Evolutionary conservation across 2,797 vertebrate species (phyloP).

Genomic region (Percopsis omiscomaycus): DNA sequence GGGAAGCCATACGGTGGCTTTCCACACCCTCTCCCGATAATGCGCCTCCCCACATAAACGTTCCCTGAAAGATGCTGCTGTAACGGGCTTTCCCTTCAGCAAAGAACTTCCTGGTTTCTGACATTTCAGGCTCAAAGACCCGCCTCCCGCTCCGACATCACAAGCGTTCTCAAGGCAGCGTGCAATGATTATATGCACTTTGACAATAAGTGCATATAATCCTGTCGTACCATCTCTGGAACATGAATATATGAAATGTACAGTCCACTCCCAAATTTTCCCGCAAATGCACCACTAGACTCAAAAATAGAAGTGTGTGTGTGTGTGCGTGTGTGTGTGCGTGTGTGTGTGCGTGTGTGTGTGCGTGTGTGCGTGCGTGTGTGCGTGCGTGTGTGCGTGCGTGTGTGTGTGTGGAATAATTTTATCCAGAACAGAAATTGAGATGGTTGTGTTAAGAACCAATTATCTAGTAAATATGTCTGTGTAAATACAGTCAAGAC

Average conservation of each 20-base stretch:
- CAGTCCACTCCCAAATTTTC: slow-evolving; percentile 12
- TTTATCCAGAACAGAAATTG: slow-evolving; percentile 37
- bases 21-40: slow-evolving; percentile 3
- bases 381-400: too few relatives aligned
- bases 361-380: too few relatives aligned
- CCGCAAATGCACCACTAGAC: slow-evolving; percentile 48
- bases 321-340: too few relatives aligned
- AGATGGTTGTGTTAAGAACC: slow-evolving; percentile 33
- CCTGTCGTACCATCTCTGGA: slow-evolving; percentile 13
- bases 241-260: slow-evolving; percentile 23
- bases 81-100: slow-evolving; percentile 2
- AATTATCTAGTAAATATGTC: too few relatives aligned
- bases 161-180: too few relatives aligned
- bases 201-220: slow-evolving; percentile 19
- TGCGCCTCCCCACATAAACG: not conserved
- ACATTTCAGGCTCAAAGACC: slow-evolving; percentile 15
- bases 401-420: slow-evolving; percentile 4
- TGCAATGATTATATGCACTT: too few relatives aligned
- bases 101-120: slow-evolving; percentile 42
- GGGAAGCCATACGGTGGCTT: slow-evolving; percentile 21
- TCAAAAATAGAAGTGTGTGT: slow-evolving; percentile 17
- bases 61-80: slow-evolving; percentile 49
- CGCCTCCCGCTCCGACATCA: not conserved
- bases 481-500: too few relatives aligned
- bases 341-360: too few relatives aligned